Percentiles rank a stretch among this genome's conserved stretches.
These are phyloP conservation scores for Alligator sinensis DNA, from an alignment of 2,113 vertebrate species.

Conservation along the genomic window DNA sequence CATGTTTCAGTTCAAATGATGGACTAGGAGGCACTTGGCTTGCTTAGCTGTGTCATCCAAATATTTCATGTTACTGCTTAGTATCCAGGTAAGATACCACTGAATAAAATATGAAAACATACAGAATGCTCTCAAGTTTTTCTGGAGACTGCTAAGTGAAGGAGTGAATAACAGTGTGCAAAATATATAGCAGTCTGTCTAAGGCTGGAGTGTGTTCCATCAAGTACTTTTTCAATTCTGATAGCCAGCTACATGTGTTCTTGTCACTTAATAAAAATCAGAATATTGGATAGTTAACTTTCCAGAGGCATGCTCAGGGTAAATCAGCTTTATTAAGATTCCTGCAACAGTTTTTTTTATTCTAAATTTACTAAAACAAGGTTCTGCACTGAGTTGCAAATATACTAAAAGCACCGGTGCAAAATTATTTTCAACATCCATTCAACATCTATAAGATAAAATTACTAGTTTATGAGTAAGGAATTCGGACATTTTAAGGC, in stretches of 20 bases:
- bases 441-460: not conserved
- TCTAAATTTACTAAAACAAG: not conserved
- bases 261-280: not conserved
- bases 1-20: not conserved
- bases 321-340: not conserved
- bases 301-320: not conserved
- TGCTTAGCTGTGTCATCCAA: not conserved
- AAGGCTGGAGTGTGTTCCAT: not conserved
- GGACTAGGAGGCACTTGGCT: not conserved
- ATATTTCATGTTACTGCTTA: not conserved
- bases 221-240: not conserved
- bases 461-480: not conserved
- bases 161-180: not conserved
- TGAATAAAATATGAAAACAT: not conserved
- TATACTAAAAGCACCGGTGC: not conserved
- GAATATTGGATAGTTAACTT: not conserved
- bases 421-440: not conserved
- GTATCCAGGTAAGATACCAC: not conserved
- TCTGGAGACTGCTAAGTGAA: not conserved
- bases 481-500: not conserved
- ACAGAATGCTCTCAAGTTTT: not conserved
- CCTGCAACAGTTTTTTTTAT: not conserved
- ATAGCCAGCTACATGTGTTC: not conserved
- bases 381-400: not conserved
- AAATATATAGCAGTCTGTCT: not conserved